Evolutionary conservation across 2,888 invertebrate genomes (phyloP).

Genomic region (Melolontha melolontha): DNA sequence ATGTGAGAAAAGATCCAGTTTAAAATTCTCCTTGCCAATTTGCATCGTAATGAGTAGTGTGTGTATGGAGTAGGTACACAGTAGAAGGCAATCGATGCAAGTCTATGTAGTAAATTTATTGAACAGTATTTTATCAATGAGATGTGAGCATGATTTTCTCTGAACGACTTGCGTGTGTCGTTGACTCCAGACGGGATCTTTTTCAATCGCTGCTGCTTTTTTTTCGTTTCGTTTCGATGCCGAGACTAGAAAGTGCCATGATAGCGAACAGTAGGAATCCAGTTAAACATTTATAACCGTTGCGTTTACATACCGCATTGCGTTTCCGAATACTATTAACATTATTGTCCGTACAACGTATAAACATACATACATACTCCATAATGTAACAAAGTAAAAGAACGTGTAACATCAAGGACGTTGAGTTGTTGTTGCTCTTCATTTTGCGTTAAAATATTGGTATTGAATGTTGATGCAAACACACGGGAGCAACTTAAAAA

Average conservation of each 20-base stretch:
- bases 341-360: slow-evolving; percentile 16
- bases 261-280: slow-evolving; percentile 16
- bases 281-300: slow-evolving; percentile 24
- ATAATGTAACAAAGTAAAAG: slow-evolving; percentile 10
- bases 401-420: slow-evolving; percentile 17
- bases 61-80: slow-evolving; percentile 10
- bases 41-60: slow-evolving; percentile 37
- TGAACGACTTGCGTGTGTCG: slow-evolving; percentile 30
- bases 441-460: no score
- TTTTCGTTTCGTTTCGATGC: slow-evolving; percentile 10
- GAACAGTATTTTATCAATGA: slow-evolving; percentile 42
- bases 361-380: background rate
- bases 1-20: slow-evolving; percentile 28
- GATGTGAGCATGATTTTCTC: slow-evolving; percentile 36
- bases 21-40: slow-evolving; percentile 31
- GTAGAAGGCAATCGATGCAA: slow-evolving; percentile 12
- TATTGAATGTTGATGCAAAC: no score
- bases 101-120: slow-evolving; percentile 35
- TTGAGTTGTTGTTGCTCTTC: no score
- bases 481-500: no score
- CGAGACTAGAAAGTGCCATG: slow-evolving; percentile 33
- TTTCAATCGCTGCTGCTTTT: slow-evolving; percentile 11
- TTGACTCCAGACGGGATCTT: slow-evolving; percentile 20
- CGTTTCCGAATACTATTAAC: slow-evolving; percentile 25
- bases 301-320: slow-evolving; percentile 29